Conservation (phyloP, 2,113 vertebrate genomes). For the Cebus imitator region DNA sequence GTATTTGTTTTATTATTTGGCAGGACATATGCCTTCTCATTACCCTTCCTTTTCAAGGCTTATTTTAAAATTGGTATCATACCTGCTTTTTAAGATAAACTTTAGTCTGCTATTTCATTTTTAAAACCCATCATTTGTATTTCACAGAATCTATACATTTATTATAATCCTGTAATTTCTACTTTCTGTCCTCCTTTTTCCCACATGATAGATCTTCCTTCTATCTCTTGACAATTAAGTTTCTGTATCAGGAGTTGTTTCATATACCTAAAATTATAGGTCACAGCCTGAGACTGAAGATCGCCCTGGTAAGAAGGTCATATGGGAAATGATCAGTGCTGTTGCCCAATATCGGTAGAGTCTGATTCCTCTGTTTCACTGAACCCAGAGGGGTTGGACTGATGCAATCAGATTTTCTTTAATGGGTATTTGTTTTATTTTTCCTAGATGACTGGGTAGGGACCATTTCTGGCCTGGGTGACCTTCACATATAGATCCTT, state of each 20-base stretch:
- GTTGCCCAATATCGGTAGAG: background rate
- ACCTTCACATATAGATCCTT: background rate
- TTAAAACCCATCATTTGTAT: background rate
- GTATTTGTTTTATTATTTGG: background rate
- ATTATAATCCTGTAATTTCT: background rate
- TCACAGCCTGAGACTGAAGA: background rate
- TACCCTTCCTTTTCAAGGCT: background rate
- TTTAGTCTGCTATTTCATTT: background rate
- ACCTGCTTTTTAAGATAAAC: background rate
- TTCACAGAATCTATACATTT: background rate
- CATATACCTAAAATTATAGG: background rate
- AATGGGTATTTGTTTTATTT: background rate
- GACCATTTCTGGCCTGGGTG: background rate
- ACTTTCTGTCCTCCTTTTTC: background rate
- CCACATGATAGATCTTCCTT: background rate
- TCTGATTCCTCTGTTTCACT: background rate
- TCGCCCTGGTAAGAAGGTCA: background rate
- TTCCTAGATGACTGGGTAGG: background rate
- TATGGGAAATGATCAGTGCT: background rate
- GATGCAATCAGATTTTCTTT: background rate
- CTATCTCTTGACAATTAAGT: background rate
- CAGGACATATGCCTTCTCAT: background rate
- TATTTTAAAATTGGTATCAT: conserved; percentile 3
- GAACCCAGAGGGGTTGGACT: background rate
- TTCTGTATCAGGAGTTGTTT: background rate